Conservation (phyloP, 2,797 vertebrate species). For the Gymnothorax javanicus region DNA sequence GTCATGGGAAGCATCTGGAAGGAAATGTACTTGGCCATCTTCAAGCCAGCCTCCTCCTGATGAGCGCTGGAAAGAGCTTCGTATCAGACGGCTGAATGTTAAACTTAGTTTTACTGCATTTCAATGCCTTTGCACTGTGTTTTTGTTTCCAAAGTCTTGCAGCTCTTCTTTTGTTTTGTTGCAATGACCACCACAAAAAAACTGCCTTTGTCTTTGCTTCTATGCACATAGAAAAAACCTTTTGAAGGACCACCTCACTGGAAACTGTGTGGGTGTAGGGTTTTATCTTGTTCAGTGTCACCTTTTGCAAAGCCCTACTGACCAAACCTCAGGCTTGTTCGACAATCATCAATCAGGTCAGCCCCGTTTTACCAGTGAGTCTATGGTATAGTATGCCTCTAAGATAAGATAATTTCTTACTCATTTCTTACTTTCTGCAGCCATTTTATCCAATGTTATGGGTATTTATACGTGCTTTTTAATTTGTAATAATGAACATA, state of each 20-base stretch:
- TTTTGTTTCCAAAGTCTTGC: not conserved
- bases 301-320: conserved; percentile 46
- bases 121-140: not conserved
- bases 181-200: not conserved
- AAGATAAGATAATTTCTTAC: not conserved
- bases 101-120: not conserved
- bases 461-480: not conserved
- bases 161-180: not conserved
- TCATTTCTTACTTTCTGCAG: not conserved
- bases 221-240: conserved; percentile 15
- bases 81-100: conserved; percentile 12
- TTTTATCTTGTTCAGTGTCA: conserved; percentile 56
- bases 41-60: not conserved
- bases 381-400: not conserved
- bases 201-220: not conserved
- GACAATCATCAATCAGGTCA: conserved; percentile 3
- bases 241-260: conserved; percentile 69
- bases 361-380: conserved; percentile 32
- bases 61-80: not conserved
- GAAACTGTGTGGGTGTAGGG: conserved; percentile 70
- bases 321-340: conserved; percentile 43
- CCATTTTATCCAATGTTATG: not conserved
- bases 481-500: too few relatives aligned
- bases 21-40: not conserved
- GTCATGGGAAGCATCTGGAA: not conserved